phyloP scores from a whole-genome alignment of 2,113 vertebrate genomes.

The Centropus unirufus region DNA sequence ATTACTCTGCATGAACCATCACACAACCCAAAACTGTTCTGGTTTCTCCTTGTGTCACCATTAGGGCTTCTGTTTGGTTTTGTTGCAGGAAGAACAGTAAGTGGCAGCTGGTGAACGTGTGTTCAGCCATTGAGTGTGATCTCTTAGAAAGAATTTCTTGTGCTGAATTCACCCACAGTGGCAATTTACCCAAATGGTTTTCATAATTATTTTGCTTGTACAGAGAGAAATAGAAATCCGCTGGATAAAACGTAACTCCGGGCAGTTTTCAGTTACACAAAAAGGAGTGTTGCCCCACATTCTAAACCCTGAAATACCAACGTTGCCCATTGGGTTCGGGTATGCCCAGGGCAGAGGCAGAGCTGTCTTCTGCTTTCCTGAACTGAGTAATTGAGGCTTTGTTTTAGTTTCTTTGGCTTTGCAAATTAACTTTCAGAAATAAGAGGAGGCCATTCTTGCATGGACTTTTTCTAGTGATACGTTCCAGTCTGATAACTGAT shows the following conservation, averaged over 20 bases:
- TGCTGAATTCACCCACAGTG: background rate
- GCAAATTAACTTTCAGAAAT: background rate
- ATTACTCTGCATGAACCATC: background rate
- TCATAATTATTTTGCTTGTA: background rate
- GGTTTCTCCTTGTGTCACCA: background rate
- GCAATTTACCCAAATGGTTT: background rate
- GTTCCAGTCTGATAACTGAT: background rate
- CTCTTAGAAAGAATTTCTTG: background rate
- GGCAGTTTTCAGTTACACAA: background rate
- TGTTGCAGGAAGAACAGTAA: background rate
- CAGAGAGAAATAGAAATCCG: background rate
- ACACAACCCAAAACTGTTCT: background rate
- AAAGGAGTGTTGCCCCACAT: background rate
- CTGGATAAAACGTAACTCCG: background rate
- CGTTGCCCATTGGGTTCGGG: background rate
- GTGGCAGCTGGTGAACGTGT: background rate
- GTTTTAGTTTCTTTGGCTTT: background rate
- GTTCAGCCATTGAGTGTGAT: background rate
- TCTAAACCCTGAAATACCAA: background rate
- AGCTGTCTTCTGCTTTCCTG: background rate
- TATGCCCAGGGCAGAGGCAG: background rate
- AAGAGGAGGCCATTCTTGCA: background rate
- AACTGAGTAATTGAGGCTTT: background rate
- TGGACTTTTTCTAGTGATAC: background rate
- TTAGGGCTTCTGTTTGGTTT: background rate